A percentile compares a stretch with the other conserved stretches of the same genome.
phyloP scores from a whole-genome alignment of 2,888 invertebrate species.

The Melieria crassipennis region DNA sequence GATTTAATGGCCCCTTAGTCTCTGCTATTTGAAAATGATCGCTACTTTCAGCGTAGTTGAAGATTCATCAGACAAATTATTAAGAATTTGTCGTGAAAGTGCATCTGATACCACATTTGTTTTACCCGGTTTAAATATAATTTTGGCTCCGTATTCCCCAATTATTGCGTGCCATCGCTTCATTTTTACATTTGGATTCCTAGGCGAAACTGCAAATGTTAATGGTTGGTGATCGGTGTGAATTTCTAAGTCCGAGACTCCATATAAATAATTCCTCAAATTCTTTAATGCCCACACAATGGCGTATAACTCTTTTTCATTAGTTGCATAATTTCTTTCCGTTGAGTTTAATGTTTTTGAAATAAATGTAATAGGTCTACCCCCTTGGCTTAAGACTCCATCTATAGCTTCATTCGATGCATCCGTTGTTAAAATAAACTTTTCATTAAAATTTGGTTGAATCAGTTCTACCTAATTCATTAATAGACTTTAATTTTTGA shows the following conservation, averaged over 20 bases:
- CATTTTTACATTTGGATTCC: conserved; percentile 52
- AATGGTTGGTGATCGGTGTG: neutral
- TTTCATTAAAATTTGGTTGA: conserved; percentile 45
- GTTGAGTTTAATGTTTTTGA: conserved; percentile 49
- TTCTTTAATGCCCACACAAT: conserved; percentile 48
- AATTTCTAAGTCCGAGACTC: conserved; percentile 43
- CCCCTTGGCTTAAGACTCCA: conserved; percentile 48
- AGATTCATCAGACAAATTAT: conserved; percentile 8
- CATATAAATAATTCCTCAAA: conserved; percentile 57
- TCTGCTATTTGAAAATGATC: conserved; percentile 23
- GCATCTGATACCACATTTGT: conserved; percentile 5
- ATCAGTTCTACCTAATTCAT: conserved; percentile 11
- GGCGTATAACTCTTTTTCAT: conserved; percentile 56
- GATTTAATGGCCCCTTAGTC: conserved; percentile 28
- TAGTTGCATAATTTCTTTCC: conserved; percentile 49
- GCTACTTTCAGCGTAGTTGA: conserved; percentile 20
- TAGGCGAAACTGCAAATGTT: conserved; percentile 9
- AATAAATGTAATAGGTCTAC: conserved; percentile 50
- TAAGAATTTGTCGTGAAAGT: conserved; percentile 6
- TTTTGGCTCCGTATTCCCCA: too few relatives aligned
- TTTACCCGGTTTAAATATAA: conserved; percentile 19
- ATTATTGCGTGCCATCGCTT: conserved; percentile 32
- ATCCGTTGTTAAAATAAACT: conserved; percentile 48
- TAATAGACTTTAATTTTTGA: conserved; percentile 21
- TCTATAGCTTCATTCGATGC: conserved; percentile 51